phyloP scores from a whole-genome alignment of 1,140 invertebrate genomes.

The Drosophila insularis region DNA sequence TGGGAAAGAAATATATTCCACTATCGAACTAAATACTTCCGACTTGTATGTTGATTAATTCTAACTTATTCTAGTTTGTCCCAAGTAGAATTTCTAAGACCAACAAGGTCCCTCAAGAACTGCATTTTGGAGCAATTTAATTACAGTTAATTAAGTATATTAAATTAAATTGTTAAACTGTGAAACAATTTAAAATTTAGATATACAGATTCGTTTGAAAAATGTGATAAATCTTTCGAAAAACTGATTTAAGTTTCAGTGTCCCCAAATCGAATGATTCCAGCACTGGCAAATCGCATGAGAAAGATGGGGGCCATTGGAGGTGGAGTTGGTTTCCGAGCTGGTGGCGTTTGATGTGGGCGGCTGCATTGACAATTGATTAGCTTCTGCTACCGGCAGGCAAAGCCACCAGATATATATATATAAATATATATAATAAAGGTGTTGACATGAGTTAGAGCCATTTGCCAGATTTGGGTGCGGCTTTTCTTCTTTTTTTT shows the following conservation, averaged over 20 bases:
- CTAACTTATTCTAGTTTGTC: not conserved
- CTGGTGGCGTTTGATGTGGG: slow-evolving; percentile 70
- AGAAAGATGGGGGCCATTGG: not conserved
- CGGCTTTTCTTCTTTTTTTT: slow-evolving; percentile 1
- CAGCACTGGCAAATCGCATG: not conserved
- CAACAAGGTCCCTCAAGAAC: too few species aligned
- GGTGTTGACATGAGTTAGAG: slow-evolving; percentile 62
- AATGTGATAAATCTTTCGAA: too few species aligned
- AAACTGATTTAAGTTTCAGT: not conserved
- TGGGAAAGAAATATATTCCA: not conserved
- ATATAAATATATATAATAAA: slow-evolving; percentile 32
- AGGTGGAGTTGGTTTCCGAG: not conserved
- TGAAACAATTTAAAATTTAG: too few species aligned
- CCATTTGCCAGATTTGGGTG: slow-evolving; percentile 24
- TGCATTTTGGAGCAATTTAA: too few species aligned
- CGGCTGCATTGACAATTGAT: slow-evolving; percentile 78
- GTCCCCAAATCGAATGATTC: not conserved
- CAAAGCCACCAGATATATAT: slow-evolving; percentile 28
- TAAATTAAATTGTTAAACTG: too few species aligned
- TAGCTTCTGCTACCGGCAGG: slow-evolving; percentile 46
- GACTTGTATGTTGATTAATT: not conserved
- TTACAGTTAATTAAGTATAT: too few species aligned
- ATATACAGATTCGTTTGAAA: too few species aligned
- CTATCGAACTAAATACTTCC: not conserved
- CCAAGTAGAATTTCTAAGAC: too few species aligned